Conservation (phyloP, 2,797 vertebrate species). For the Crax fasciolata region DNA sequence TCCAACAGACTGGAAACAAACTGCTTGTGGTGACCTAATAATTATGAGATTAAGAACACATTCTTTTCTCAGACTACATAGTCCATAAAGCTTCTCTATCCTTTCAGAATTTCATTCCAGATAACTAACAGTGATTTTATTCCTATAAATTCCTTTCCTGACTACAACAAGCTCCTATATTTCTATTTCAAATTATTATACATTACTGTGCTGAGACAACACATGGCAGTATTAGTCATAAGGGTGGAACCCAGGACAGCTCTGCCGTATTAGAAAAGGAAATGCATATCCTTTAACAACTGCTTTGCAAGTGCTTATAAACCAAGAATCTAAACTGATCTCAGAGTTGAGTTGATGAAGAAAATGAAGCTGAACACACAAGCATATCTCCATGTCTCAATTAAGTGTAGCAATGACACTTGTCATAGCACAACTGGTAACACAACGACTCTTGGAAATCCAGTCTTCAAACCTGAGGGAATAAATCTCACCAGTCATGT, state of each 20-base stretch:
- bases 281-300: neutral
- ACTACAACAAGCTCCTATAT: neutral
- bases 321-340: neutral
- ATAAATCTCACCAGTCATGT: neutral
- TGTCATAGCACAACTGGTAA: neutral
- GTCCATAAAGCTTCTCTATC: neutral
- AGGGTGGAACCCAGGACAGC: neutral
- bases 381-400: neutral
- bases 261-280: neutral
- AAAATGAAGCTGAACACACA: neutral
- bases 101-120: neutral
- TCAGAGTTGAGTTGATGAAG: neutral
- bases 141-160: neutral
- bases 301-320: neutral
- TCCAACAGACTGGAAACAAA: neutral
- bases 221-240: conserved; percentile 7
- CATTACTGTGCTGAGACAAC: neutral
- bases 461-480: neutral
- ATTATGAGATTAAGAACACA: neutral
- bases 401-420: neutral
- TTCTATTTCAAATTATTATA: neutral
- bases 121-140: neutral
- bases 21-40: neutral
- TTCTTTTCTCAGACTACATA: neutral
- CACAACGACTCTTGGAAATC: fast-evolving